These are phyloP conservation scores for Zaprionus gabonicus DNA, from an alignment of 1,140 invertebrate species.

Conservation along the genomic window DNA sequence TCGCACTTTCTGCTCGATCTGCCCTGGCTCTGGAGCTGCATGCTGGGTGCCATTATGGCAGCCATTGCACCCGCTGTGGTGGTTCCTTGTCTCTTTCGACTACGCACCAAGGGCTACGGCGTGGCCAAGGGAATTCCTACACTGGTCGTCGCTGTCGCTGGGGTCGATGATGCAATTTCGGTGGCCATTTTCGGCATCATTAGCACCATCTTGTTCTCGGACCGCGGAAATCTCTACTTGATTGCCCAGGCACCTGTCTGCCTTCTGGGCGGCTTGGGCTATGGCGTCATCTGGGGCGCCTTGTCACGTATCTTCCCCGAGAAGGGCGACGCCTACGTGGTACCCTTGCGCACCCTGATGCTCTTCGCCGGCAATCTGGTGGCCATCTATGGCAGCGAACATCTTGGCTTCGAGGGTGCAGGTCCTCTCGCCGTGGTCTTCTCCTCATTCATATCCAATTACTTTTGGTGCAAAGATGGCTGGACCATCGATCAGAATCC, in stretches of 20 bases:
- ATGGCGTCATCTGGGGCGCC: slow-evolving; percentile 90
- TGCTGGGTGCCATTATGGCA: slow-evolving; percentile 94
- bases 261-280: slow-evolving; percentile 89
- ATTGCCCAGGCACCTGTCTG: slow-evolving; percentile 90
- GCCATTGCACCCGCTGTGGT: slow-evolving; percentile 98
- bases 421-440: slow-evolving; percentile 93
- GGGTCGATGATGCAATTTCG: slow-evolving; percentile 93
- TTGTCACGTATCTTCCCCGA: slow-evolving; percentile 91
- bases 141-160: slow-evolving; percentile 94
- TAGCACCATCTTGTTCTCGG: slow-evolving; percentile 92
- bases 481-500: slow-evolving; percentile 94
- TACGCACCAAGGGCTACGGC: slow-evolving; percentile 94
- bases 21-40: slow-evolving; percentile 94
- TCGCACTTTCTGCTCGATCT: slow-evolving; percentile 91
- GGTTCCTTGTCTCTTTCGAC: slow-evolving; percentile 94
- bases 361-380: slow-evolving; percentile 91
- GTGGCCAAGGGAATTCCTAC: slow-evolving; percentile 97
- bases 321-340: slow-evolving; percentile 91
- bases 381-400: slow-evolving; percentile 92
- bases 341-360: slow-evolving; percentile 90
- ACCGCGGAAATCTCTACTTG: slow-evolving; percentile 88
- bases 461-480: slow-evolving; percentile 91
- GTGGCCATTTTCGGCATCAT: slow-evolving; percentile 96
- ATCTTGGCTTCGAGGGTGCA: slow-evolving; percentile 91
- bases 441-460: slow-evolving; percentile 93